Percentiles rank a stretch among this genome's conserved stretches.
phyloP scores from a whole-genome alignment of 2,113 vertebrate species.

The Apistogramma diplotaenia region DNA sequence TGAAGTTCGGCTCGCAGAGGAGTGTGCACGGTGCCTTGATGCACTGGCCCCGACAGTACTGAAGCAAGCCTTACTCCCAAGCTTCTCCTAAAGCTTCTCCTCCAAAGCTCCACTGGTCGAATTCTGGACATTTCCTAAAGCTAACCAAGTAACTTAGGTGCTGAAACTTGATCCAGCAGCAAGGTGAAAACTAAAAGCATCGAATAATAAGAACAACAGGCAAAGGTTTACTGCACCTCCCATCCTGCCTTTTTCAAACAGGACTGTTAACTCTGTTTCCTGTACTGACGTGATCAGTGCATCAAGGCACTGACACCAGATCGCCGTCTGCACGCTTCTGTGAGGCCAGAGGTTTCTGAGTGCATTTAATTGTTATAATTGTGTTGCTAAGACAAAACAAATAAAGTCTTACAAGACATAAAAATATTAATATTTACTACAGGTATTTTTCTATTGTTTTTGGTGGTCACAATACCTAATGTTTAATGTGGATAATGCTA shows the following conservation, averaged over 20 bases:
- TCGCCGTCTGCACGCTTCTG: not conserved
- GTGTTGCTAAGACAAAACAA: not conserved
- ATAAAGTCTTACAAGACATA: not conserved
- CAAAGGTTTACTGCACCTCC: not conserved
- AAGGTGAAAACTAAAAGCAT: not conserved
- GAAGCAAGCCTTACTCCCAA: not conserved
- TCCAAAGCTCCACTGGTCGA: not conserved
- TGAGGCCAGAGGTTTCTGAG: not conserved
- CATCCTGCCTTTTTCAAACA: not conserved
- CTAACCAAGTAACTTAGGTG: not conserved
- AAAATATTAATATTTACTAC: not conserved
- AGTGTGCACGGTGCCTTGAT: not conserved
- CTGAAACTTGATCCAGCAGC: not conserved
- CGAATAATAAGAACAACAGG: not conserved
- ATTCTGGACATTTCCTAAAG: not conserved
- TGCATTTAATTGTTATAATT: not conserved
- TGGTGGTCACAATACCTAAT: not conserved
- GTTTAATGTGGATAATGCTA: conserved; percentile 28
- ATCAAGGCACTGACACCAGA: not conserved
- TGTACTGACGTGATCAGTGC: not conserved
- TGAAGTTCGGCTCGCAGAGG: not conserved
- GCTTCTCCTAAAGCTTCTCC: not conserved
- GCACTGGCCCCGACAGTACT: not conserved
- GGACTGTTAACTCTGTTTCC: not conserved
- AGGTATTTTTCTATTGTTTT: not conserved